These are phyloP conservation scores for Jacana jacana DNA, from an alignment of 2,113 vertebrate species.

Conservation along the genomic window DNA sequence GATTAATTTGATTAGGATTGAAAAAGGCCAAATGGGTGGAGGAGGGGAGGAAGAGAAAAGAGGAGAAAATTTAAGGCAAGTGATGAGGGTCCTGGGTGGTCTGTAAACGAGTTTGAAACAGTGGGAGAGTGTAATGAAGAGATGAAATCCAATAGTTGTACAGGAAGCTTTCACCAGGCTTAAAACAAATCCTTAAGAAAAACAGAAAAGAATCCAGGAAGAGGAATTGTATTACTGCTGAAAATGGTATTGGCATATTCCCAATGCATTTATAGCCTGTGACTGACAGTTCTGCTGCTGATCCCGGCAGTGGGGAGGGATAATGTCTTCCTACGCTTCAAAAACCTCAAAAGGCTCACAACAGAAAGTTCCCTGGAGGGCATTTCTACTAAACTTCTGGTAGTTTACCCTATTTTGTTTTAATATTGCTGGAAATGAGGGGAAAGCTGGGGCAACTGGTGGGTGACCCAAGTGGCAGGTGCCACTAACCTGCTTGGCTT, in stretches of 20 bases:
- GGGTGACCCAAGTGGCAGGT: neutral
- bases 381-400: neutral
- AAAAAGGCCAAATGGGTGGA: neutral
- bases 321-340: neutral
- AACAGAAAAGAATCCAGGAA: constrained; percentile 51
- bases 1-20: constrained; percentile 25
- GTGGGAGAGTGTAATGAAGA: constrained; percentile 39
- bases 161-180: constrained; percentile 63
- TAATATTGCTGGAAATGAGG: neutral
- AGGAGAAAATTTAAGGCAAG: neutral
- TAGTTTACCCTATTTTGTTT: neutral
- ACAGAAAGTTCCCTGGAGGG: neutral
- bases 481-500: neutral
- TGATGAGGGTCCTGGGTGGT: constrained; percentile 57
- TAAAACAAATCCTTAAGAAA: constrained; percentile 62
- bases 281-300: constrained; percentile 41
- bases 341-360: neutral
- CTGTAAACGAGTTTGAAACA: neutral
- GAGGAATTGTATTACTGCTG: constrained; percentile 62
- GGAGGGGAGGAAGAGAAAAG: neutral
- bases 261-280: neutral
- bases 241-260: constrained; percentile 47
- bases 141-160: constrained; percentile 53
- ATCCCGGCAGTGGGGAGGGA: neutral
- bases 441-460: neutral